Evolutionary conservation across 1,140 invertebrate genomes (phyloP).

Genomic region (Steinernema feltiae): DNA sequence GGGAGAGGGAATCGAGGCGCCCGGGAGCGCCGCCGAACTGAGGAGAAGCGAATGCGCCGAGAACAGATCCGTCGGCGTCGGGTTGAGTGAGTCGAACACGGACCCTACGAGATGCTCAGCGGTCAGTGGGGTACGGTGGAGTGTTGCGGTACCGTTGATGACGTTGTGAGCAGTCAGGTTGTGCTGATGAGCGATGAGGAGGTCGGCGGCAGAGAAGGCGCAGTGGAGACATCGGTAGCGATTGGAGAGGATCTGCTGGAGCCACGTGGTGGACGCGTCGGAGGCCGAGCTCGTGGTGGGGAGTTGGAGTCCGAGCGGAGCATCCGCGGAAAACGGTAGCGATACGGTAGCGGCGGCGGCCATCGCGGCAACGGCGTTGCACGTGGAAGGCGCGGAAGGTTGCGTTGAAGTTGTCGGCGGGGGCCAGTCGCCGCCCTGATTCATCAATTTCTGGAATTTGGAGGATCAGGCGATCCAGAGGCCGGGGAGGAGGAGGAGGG

Average conservation of each 20-base stretch:
- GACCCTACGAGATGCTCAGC: background rate
- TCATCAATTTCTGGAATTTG: slow-evolving; percentile 1
- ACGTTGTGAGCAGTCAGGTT: background rate
- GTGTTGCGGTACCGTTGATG: background rate
- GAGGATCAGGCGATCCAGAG: background rate
- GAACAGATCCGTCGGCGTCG: background rate
- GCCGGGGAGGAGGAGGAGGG: background rate
- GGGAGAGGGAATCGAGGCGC: no score
- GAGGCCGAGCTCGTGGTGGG: background rate
- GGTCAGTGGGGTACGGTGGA: background rate
- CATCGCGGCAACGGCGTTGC: background rate
- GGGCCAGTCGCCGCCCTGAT: slow-evolving; percentile 2
- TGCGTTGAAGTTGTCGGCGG: background rate
- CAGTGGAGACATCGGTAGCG: background rate
- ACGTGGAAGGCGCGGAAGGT: background rate
- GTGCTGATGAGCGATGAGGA: background rate
- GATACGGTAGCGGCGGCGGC: slow-evolving; percentile 6
- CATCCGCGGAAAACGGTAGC: background rate
- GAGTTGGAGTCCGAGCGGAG: background rate
- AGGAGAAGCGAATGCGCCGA: background rate
- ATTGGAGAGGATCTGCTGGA: background rate
- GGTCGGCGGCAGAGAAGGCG: background rate
- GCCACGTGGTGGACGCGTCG: background rate
- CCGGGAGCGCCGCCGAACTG: background rate
- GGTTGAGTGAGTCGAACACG: background rate